These are phyloP conservation scores for Platysteira castanea DNA, from an alignment of 2,113 vertebrate species.

Conservation along the genomic window DNA sequence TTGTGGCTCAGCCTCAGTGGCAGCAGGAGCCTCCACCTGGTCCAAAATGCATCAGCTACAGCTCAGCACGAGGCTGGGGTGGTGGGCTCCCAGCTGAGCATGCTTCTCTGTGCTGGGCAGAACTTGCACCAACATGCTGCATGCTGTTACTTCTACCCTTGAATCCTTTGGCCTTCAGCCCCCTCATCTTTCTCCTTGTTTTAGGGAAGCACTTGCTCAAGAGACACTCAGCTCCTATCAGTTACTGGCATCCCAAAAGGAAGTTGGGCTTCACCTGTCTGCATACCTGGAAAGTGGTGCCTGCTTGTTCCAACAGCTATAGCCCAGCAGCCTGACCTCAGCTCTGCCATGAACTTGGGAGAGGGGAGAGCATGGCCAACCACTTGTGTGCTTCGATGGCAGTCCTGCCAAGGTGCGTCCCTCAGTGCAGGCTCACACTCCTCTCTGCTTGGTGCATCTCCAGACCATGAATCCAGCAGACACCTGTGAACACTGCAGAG, in stretches of 20 bases:
- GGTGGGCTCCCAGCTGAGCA: not conserved
- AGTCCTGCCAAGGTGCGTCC: not conserved
- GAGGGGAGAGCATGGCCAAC: not conserved
- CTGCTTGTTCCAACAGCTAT: not conserved
- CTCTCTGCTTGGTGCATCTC: not conserved
- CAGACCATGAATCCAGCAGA: not conserved
- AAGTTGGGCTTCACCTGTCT: not conserved
- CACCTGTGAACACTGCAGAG: not conserved
- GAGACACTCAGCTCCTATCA: not conserved
- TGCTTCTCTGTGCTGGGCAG: not conserved
- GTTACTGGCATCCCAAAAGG: not conserved
- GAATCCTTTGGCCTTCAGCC: not conserved
- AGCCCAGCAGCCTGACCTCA: not conserved
- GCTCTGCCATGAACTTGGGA: not conserved
- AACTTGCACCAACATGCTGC: not conserved
- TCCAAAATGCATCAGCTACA: not conserved
- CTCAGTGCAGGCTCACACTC: not conserved
- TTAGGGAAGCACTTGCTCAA: not conserved
- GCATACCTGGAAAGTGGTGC: not conserved
- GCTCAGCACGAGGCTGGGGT: not conserved
- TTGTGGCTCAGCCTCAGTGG: not conserved
- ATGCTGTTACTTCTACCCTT: not conserved
- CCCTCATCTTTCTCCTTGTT: not conserved
- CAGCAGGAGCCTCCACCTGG: not conserved
- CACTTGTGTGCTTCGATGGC: accelerated